A percentile compares a stretch with the other conserved stretches of the same genome.
Conservation (phyloP, 2,113 vertebrate species). For the Otocyon megalotis region DNA sequence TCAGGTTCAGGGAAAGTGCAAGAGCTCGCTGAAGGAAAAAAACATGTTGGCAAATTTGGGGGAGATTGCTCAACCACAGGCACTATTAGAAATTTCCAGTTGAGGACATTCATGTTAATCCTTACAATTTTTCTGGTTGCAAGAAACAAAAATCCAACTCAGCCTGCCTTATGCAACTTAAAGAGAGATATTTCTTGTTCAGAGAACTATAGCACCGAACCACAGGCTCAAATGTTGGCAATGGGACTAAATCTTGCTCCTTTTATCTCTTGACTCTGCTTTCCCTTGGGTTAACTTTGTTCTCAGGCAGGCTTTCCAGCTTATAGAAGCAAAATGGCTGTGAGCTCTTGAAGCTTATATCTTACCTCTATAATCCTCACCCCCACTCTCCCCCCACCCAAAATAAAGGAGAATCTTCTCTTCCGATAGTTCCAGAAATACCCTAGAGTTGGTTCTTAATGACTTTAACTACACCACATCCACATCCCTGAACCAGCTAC, state of each 20-base stretch:
- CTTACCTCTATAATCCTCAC: not conserved
- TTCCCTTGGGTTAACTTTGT: not conserved
- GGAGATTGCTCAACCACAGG: not conserved
- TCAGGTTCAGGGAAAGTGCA: not conserved
- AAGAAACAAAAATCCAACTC: not conserved
- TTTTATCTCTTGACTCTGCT: not conserved
- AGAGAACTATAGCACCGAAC: not conserved
- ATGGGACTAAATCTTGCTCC: not conserved
- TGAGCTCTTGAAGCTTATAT: not conserved
- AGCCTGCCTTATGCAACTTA: not conserved
- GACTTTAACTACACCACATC: not conserved
- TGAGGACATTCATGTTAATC: not conserved
- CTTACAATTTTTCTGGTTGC: not conserved
- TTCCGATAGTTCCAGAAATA: not conserved
- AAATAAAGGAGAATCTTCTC: not conserved
- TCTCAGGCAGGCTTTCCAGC: not conserved
- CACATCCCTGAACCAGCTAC: not conserved
- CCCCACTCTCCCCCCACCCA: rapidly evolving
- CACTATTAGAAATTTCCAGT: not conserved
- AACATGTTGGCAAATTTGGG: not conserved
- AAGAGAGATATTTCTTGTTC: not conserved
- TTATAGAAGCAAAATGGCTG: not conserved
- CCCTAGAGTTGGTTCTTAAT: not conserved
- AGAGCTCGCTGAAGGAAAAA: too few species aligned
- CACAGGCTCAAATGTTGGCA: too few species aligned